Base-by-base conservation (phyloP, 2,113 vertebrate species). In the Pachycephala philippinensis region DNA sequence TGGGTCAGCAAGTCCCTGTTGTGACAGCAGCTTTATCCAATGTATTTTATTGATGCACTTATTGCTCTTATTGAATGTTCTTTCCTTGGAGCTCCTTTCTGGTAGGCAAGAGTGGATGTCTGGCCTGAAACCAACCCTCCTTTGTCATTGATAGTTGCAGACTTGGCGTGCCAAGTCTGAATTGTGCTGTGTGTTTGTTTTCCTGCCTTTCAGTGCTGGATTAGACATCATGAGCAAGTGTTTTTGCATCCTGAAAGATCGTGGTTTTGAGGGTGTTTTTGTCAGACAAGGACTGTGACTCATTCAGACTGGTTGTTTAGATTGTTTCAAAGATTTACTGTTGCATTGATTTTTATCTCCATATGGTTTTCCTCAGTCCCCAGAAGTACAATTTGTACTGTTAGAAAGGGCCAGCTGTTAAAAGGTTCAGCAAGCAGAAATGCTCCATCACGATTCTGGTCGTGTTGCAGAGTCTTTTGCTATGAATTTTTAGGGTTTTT, bases 301-400 rank as follows among this genome's bases (percentile, higher is more conserved):
- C 77, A 64, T 89, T 70, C 47, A 76, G 26, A 49, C 26, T 35
- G 26, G 26, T 78, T 85, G 47, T 87, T 93, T 75, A 84, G 61
- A 24, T 90, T 31, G 30, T 66, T 83, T 72, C 59, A 47, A 42
- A 63, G 52, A 82, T 74, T 53, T 59, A 61, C 45, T 54, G 28
- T 61, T 57, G 53, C 50, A 47, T 30, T 92, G 61, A 49, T 52
- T 91, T 69, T 91, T 74, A 42, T 81, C 71, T 95, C 87, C 71
- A 28, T 85, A 37, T 75, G 81, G 61, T 80, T 96, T 45, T 96
- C 6, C 37, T 79, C 75, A 50, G 42, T 61, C 66, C 61, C 8
- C 66, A 91, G 57, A 87, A 85, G 89, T 79, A 93, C 45, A 82
- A 49, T 87, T 93, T 91, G 66, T 94, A 42, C 83, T 92, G 27